Percentiles rank a stretch among this genome's conserved stretches.
Evolutionary conservation across 2,113 vertebrate genomes (phyloP).

Genomic region (Albula glossodonta): DNA sequence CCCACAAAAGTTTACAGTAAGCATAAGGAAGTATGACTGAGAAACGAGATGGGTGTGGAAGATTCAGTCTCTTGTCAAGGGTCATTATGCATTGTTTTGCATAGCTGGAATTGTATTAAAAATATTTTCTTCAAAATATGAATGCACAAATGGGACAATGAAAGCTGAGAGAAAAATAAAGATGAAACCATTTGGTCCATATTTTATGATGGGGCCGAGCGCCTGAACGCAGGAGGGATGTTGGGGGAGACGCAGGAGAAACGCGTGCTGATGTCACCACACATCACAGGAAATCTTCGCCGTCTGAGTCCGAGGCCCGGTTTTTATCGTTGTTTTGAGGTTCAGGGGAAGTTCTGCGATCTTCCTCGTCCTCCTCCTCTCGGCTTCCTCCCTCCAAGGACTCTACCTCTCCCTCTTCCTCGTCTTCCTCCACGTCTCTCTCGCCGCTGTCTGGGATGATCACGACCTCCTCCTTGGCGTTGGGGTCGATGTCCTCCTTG

Average conservation of each 20-base stretch:
- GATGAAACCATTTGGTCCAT: neutral
- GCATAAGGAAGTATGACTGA: conserved; percentile 5
- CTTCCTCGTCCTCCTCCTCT: conserved; percentile 53
- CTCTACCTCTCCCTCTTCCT: conserved; percentile 52
- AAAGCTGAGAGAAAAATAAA: too few species aligned
- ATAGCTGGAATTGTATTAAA: neutral
- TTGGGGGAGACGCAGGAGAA: too few species aligned
- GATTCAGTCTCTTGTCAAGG: neutral
- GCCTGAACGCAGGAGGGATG: too few species aligned
- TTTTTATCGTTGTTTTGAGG: conserved; percentile 24
- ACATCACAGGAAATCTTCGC: conserved; percentile 13
- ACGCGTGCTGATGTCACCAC: too few species aligned
- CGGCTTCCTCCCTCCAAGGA: conserved; percentile 40
- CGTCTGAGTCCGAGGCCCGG: conserved; percentile 6
- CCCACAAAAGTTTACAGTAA: neutral
- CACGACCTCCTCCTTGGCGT: conserved; percentile 72
- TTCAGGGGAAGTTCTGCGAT: conserved; percentile 34
- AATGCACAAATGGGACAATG: neutral
- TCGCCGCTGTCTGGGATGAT: conserved; percentile 73
- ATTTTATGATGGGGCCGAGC: neutral
- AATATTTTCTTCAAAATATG: neutral
- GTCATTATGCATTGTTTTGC: neutral
- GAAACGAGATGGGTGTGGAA: neutral
- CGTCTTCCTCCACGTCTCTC: conserved; percentile 57
- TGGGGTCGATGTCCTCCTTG: conserved; percentile 73